Evolutionary conservation across 2,888 invertebrate genomes (phyloP), one percentile per base, ranked within the genome.

Genomic region (Gasteruption jaculator): DNA sequence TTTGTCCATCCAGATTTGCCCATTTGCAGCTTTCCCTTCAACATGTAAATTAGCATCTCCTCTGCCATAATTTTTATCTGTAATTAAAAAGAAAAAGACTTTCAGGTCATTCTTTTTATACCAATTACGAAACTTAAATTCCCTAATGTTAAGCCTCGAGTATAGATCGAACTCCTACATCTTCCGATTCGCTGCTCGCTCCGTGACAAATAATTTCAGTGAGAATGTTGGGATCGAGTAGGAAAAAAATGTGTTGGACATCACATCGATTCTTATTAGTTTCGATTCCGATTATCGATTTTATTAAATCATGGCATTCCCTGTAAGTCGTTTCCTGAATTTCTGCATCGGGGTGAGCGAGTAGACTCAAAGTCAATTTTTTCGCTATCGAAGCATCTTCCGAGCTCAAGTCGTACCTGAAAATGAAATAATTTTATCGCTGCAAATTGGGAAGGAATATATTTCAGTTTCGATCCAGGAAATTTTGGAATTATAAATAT

Each of bases 161-260:
- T 4, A 38, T 15, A 29, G 7, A 44, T n/a, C 16, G 36, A 61
- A 75, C 74, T 60, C 68, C 61, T 24, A 56, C 52, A 48, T 73
- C 68, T n/a, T n/a, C n/a, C n/a, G n/a, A n/a, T 21, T 67, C 60
- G 46, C 74, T 75, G 7, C 72, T 74, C 8, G 80, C 56, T 30
- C 84, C 85, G 59, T 81, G 79, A 50, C 78, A 76, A 45, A 80
- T 76, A 22, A 85, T 79, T 71, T 85, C 83, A 2, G 74, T 78
- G 36, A 85, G 58, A 35, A 84, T 66, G 29, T 73, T 73, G 11
- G 78, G 71, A 48, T 80, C 76, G 43, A 78, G 72, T 26, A 85
- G 57, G 60, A 83, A 75, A 26, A 65, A 73, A 49, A 76, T 65
- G 56, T 74, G 73, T 52, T 73, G 74, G 54, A 79, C 80, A 35